Evolutionary conservation across 2,113 vertebrate genomes (phyloP).

Genomic region (Kryptolebias marmoratus): DNA sequence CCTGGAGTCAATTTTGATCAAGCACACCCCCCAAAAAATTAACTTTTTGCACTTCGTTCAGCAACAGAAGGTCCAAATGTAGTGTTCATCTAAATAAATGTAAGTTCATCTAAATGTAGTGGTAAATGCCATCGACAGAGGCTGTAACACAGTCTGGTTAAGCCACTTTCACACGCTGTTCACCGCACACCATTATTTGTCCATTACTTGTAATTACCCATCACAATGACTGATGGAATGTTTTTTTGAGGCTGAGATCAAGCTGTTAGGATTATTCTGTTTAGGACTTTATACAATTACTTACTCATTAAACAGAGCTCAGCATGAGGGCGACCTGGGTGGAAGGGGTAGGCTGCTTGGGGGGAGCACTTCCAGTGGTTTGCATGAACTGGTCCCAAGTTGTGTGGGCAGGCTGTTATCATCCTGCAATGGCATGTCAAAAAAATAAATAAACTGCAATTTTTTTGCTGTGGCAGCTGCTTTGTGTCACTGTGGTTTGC

Average conservation of each 20-base stretch:
- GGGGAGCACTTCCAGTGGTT: slow-evolving; percentile 18
- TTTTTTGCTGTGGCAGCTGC: slow-evolving; percentile 3
- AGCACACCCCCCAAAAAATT: slow-evolving; percentile 28
- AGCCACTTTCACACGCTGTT: slow-evolving; percentile 65
- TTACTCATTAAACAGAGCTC: slow-evolving; percentile 63
- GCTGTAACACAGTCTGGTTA: slow-evolving; percentile 52
- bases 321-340: slow-evolving; percentile 44
- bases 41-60: slow-evolving; percentile 4
- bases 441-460: slow-evolving; percentile 19
- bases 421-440: slow-evolving; percentile 10
- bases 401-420: slow-evolving; percentile 5
- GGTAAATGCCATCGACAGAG: slow-evolving; percentile 29
- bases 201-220: slow-evolving; percentile 76
- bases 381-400: slow-evolving; percentile 17
- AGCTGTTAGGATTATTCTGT: slow-evolving; percentile 64
- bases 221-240: slow-evolving; percentile 74
- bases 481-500: neutral
- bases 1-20: slow-evolving; percentile 1
- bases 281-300: slow-evolving; percentile 71
- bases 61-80: slow-evolving; percentile 18
- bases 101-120: neutral
- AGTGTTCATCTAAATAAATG: too few relatives aligned
- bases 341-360: slow-evolving; percentile 8
- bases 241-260: slow-evolving; percentile 65
- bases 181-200: slow-evolving; percentile 69